phyloP scores from a whole-genome alignment of 2,797 vertebrate species.

The Enteromius trimaculatus region DNA sequence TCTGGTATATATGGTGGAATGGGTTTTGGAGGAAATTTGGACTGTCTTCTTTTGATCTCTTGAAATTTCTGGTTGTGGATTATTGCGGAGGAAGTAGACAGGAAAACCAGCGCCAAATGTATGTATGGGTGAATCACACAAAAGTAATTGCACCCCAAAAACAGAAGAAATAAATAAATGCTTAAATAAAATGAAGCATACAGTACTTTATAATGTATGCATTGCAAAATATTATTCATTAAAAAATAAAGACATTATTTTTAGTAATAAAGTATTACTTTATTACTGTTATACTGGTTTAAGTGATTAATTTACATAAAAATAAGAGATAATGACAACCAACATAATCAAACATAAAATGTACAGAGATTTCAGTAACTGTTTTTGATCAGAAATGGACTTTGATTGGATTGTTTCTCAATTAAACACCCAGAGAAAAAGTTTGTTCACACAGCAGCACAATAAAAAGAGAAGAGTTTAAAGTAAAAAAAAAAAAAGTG shows the following conservation, averaged over 20 bases:
- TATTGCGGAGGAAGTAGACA: background rate
- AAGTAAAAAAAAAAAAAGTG: background rate
- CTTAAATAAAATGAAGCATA: background rate
- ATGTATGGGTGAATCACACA: background rate
- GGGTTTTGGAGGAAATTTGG: conserved; percentile 43
- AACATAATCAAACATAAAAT: background rate
- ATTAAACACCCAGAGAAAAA: background rate
- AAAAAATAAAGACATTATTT: too few species aligned
- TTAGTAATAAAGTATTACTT: too few species aligned
- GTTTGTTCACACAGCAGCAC: background rate
- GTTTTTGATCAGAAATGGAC: background rate
- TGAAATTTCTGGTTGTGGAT: background rate
- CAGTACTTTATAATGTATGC: background rate
- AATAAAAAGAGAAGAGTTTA: background rate
- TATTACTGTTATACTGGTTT: background rate
- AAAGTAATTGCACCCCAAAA: background rate
- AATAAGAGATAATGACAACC: background rate
- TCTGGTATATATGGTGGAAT: conserved; percentile 40
- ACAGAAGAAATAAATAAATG: background rate
- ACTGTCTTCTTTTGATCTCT: conserved; percentile 48
- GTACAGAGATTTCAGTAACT: background rate
- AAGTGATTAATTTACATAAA: background rate
- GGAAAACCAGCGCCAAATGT: background rate
- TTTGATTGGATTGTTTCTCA: background rate
- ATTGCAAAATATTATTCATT: too few species aligned